These are phyloP conservation scores for Lasioglossum leucozonium DNA, from an alignment of 2,888 invertebrate species.

Conservation along the genomic window DNA sequence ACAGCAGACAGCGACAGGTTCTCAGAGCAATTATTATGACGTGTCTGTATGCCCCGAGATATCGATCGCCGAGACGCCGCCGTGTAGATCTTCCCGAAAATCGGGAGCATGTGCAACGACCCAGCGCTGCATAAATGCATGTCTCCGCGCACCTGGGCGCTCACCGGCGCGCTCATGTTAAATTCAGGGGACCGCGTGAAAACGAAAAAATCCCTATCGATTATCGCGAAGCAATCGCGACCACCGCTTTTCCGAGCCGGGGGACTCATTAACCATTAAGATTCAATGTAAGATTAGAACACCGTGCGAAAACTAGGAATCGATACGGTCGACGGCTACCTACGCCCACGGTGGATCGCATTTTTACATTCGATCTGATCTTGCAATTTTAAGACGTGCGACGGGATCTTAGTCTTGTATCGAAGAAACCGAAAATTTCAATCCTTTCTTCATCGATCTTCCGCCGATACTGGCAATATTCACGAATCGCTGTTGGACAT, in stretches of 20 bases:
- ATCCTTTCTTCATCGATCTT: not conserved
- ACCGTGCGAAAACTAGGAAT: slow-evolving; percentile 15
- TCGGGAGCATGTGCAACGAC: slow-evolving; percentile 26
- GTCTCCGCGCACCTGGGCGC: slow-evolving; percentile 14
- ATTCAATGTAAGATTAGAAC: slow-evolving; percentile 22
- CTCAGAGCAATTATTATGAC: not conserved
- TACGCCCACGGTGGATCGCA: not conserved
- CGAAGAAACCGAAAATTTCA: not conserved
- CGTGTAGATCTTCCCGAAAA: slow-evolving; percentile 21
- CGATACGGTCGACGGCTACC: not conserved
- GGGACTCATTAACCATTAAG: slow-evolving; percentile 24
- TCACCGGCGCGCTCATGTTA: not conserved
- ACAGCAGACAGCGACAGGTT: not conserved
- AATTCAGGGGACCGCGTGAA: slow-evolving; percentile 15
- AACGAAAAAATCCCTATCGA: slow-evolving; percentile 14
- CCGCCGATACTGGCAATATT: not conserved
- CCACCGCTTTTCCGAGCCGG: not conserved
- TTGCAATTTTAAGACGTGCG: not conserved
- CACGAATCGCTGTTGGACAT: not conserved
- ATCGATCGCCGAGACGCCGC: not conserved
- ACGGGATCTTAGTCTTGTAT: not conserved
- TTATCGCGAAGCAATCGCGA: slow-evolving; percentile 19
- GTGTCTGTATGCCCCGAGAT: not conserved
- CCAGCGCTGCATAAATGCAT: slow-evolving; percentile 15
- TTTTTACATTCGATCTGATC: not conserved